phyloP scores from a whole-genome alignment of 2,888 invertebrate species.

The Strigamia crassipes region DNA sequence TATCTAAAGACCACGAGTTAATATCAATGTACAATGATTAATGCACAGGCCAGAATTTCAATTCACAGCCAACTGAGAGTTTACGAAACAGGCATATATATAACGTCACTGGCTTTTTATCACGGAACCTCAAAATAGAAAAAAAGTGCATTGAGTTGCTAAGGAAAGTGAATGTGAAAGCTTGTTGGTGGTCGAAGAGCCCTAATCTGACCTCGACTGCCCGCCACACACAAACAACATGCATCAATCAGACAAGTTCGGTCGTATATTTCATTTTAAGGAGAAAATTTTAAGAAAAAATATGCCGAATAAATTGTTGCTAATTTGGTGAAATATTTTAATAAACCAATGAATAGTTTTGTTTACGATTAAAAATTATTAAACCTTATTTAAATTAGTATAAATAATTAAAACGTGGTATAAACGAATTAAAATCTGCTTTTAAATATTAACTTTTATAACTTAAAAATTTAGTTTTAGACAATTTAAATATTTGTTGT shows the following conservation, averaged over 20 bases:
- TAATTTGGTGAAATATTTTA: too few species aligned
- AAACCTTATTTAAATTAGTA: too few species aligned
- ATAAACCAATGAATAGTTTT: too few species aligned
- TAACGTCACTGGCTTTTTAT: slow-evolving; percentile 7
- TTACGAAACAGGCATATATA: not conserved
- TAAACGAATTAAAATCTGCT: too few species aligned
- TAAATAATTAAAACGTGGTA: too few species aligned
- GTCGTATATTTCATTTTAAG: not conserved
- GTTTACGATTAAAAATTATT: too few species aligned
- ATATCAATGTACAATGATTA: not conserved
- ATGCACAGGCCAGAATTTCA: not conserved
- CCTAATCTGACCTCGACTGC: slow-evolving; percentile 21
- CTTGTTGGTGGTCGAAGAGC: slow-evolving; percentile 6
- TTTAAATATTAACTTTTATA: too few species aligned
- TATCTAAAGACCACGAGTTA: not conserved
- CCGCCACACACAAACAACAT: slow-evolving; percentile 21
- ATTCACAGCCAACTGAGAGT: not conserved
- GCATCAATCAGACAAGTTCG: slow-evolving; percentile 1
- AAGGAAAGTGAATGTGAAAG: slow-evolving; percentile 16
- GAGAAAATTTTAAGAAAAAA: not conserved
- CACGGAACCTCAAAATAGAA: slow-evolving; percentile 11
- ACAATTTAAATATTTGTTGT: too few species aligned
- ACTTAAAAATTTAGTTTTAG: too few species aligned
- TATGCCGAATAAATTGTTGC: not conserved
- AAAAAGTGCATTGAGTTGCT: slow-evolving; percentile 10